Conservation (phyloP, 2,888 invertebrate species). For the Ichneumoninae sp. region DNA sequence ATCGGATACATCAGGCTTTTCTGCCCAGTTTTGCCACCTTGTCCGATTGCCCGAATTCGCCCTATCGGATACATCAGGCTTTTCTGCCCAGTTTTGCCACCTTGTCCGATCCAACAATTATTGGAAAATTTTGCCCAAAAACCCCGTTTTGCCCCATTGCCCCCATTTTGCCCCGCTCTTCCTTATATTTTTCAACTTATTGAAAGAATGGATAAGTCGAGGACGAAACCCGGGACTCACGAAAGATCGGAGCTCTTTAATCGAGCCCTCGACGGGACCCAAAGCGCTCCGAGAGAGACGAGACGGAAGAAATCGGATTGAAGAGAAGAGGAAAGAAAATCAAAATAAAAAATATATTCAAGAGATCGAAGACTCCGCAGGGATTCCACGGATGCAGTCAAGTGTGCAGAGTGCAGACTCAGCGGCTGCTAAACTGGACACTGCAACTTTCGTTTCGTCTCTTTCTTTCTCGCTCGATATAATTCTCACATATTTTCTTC, state of each 20-base stretch:
- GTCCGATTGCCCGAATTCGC: too few species aligned
- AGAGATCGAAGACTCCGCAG: conserved; percentile 38
- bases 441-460: conserved; percentile 59
- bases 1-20: too few species aligned
- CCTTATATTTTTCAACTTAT: not conserved
- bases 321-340: not conserved
- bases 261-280: conserved; percentile 20
- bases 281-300: conserved; percentile 10
- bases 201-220: not conserved
- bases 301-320: not conserved
- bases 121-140: too few species aligned
- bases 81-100: too few species aligned
- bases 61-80: too few species aligned
- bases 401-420: conserved; percentile 50
- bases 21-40: too few species aligned
- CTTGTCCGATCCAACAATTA: too few species aligned
- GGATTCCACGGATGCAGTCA: conserved; percentile 44
- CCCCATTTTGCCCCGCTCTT: too few species aligned
- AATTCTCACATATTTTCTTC: conserved; percentile 33
- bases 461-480: conserved; percentile 40
- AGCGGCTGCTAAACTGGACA: conserved; percentile 59
- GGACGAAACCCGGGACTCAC: not conserved
- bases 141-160: too few species aligned
- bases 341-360: not conserved
- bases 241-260: conserved; percentile 8